phyloP scores from a whole-genome alignment of 2,113 vertebrate species.

The Gorilla gorilla region DNA sequence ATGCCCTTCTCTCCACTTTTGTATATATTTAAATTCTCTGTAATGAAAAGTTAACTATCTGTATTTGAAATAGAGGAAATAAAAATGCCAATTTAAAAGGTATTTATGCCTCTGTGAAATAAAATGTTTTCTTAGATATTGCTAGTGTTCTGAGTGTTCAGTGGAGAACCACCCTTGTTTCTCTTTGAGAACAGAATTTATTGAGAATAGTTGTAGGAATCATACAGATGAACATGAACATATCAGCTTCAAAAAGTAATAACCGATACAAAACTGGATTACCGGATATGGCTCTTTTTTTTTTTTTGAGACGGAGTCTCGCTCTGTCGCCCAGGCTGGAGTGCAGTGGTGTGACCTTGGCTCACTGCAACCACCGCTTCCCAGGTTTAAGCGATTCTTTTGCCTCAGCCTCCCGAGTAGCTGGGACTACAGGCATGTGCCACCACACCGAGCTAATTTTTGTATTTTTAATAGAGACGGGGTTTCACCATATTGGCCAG shows the following conservation, averaged over 20 bases:
- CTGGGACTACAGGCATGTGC: too few relatives aligned
- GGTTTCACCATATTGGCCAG: too few relatives aligned
- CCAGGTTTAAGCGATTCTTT: too few relatives aligned
- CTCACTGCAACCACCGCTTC: too few relatives aligned
- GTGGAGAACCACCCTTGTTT: not conserved
- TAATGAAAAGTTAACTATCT: not conserved
- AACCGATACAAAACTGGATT: not conserved
- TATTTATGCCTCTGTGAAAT: conserved; percentile 19
- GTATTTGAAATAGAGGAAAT: conserved; percentile 18
- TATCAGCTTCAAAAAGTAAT: not conserved
- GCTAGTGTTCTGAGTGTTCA: not conserved
- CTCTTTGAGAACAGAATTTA: not conserved
- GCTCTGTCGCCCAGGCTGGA: too few relatives aligned
- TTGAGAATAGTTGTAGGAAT: not conserved
- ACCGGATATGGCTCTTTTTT: not conserved
- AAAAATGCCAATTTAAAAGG: not conserved
- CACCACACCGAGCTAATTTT: too few relatives aligned
- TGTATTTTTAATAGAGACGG: too few relatives aligned
- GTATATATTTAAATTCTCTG: not conserved
- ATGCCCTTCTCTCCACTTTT: not conserved
- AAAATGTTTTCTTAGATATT: not conserved
- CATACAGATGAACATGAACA: not conserved
- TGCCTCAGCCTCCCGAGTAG: too few relatives aligned
- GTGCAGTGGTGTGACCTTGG: too few relatives aligned
- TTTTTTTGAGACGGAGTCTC: too few relatives aligned